A percentile compares a stretch with the other conserved stretches of the same genome.
These are phyloP conservation scores for Ascidia mentula DNA, from an alignment of 23 tunicate species.

Conservation along the genomic window DNA sequence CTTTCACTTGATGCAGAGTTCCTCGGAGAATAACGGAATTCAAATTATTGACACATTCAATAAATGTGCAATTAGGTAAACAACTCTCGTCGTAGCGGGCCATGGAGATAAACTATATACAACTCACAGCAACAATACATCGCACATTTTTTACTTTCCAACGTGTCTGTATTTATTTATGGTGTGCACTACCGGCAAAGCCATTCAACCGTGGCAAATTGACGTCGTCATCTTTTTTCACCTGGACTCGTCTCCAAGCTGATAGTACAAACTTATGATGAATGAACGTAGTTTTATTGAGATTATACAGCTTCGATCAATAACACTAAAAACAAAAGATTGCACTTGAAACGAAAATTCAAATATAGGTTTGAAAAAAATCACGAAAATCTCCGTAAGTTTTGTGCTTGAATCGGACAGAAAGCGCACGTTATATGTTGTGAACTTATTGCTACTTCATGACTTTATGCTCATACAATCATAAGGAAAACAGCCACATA, in stretches of 20 bases:
- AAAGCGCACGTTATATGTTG: no score
- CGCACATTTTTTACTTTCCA: no score
- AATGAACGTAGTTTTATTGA: background rate
- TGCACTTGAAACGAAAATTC: conserved; percentile 9
- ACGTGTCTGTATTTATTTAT: no score
- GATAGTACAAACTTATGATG: background rate
- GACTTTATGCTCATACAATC: no score
- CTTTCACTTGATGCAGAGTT: conserved; percentile 58
- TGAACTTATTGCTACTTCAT: no score
- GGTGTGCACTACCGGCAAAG: background rate
- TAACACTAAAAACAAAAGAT: background rate
- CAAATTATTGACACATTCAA: conserved; percentile 57
- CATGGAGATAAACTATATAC: background rate
- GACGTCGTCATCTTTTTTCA: background rate
- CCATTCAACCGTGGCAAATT: background rate
- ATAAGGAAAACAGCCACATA: no score
- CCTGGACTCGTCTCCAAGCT: background rate
- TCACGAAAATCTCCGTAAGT: background rate
- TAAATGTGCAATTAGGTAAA: conserved; percentile 34
- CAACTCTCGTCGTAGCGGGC: conserved; percentile 21
- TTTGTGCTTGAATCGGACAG: no score
- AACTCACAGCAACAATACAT: no score
- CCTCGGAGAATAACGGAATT: conserved; percentile 57
- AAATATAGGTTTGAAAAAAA: background rate
- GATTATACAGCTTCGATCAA: background rate